Evolutionary conservation across 2,888 invertebrate genomes (phyloP).

Genomic region (Melikaiella ostensackeni): DNA sequence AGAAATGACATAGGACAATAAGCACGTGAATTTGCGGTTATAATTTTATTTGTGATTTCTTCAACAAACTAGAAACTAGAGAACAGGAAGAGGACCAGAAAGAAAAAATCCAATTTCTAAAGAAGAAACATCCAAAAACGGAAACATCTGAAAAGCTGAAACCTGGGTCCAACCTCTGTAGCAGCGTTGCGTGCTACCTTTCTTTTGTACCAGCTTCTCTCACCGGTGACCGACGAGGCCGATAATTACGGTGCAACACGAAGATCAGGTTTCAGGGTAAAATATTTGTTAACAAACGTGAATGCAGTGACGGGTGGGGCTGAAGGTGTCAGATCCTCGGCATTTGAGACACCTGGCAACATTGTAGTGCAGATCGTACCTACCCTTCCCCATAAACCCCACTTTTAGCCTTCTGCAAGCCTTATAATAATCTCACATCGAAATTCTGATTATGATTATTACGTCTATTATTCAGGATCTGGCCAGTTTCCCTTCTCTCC

Average conservation of each 20-base stretch:
- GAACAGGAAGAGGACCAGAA: slow-evolving; percentile 2
- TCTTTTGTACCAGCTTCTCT: slow-evolving; percentile 39
- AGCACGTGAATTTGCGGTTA: neutral
- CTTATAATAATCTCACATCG: slow-evolving; percentile 61
- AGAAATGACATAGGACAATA: slow-evolving; percentile 1
- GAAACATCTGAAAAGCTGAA: slow-evolving; percentile 3
- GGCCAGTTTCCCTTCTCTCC: slow-evolving; percentile 49
- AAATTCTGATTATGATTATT: slow-evolving; percentile 68
- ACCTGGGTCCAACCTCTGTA: slow-evolving; percentile 13
- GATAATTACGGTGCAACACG: slow-evolving; percentile 55
- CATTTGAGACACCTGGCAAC: slow-evolving; percentile 56
- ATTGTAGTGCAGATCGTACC: slow-evolving; percentile 47
- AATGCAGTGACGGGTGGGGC: slow-evolving; percentile 56
- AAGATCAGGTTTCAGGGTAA: slow-evolving; percentile 64
- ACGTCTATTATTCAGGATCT: slow-evolving; percentile 59
- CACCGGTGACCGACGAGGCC: slow-evolving; percentile 43
- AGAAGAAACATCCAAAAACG: neutral
- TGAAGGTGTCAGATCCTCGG: slow-evolving; percentile 56
- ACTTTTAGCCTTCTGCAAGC: slow-evolving; percentile 41
- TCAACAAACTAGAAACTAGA: neutral
- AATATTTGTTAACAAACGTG: slow-evolving; percentile 70
- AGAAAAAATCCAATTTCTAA: neutral
- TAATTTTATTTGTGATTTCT: neutral
- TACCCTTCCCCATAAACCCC: slow-evolving; percentile 25
- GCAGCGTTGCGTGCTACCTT: slow-evolving; percentile 33